A percentile compares a stretch with the other conserved stretches of the same genome.
These are phyloP conservation scores for Leucoraja erinaceus DNA, from an alignment of 2,113 vertebrate species.

Conservation along the genomic window DNA sequence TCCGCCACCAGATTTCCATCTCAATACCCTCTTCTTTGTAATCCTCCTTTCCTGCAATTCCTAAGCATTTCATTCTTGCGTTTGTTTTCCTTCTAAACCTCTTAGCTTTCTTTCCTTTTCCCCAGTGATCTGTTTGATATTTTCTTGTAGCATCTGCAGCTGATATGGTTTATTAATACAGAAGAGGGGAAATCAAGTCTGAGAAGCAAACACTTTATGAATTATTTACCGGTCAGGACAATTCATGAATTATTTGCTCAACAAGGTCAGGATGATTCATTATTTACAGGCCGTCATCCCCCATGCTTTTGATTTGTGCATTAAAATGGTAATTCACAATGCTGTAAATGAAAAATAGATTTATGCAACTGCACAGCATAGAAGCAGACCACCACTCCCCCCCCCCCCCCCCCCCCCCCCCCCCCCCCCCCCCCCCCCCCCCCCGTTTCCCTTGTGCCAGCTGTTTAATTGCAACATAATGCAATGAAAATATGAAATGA, in stretches of 20 bases:
- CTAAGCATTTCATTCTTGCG: background rate
- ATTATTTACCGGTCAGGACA: slow-evolving; percentile 27
- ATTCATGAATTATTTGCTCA: slow-evolving; percentile 8
- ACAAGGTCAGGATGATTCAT: background rate
- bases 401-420: too few relatives aligned
- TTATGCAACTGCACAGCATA: background rate
- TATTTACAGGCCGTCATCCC: background rate
- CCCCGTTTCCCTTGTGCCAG: background rate
- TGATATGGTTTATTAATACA: background rate
- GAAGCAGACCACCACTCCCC: too few relatives aligned
- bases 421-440: too few relatives aligned
- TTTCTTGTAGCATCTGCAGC: background rate
- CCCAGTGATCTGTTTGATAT: background rate
- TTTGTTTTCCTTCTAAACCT: background rate
- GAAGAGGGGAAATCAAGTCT: background rate
- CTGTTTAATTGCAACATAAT: background rate
- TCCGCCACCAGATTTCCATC: background rate
- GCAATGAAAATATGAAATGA: too few relatives aligned
- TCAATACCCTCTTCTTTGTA: background rate
- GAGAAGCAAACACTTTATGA: background rate
- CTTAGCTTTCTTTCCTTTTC: background rate
- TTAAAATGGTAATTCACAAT: background rate
- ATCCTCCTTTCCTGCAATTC: background rate
- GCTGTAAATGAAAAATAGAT: background rate
- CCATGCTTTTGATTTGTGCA: background rate